Evolutionary conservation across 2,888 invertebrate species (phyloP).

Genomic region (Torymus tubicola): DNA sequence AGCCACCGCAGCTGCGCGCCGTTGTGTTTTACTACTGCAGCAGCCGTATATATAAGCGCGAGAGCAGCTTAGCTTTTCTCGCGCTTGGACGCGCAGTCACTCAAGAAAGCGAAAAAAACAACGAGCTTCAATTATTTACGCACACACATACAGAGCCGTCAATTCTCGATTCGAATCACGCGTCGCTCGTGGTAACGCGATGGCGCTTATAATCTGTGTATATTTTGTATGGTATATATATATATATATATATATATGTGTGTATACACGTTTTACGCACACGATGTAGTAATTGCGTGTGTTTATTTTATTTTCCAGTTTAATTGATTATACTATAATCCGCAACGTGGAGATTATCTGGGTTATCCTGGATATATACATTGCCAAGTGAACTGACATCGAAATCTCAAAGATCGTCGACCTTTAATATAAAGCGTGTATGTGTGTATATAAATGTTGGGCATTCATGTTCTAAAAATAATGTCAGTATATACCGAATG

Average conservation of each 20-base stretch:
- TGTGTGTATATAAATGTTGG: too few relatives aligned
- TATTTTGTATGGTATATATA: too few relatives aligned
- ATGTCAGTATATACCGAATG: too few relatives aligned
- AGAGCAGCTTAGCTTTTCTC: neutral
- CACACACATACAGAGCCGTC: slow-evolving; percentile 34
- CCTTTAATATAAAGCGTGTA: too few relatives aligned
- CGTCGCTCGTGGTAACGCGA: neutral
- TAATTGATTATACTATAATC: slow-evolving; percentile 25
- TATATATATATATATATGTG: neutral
- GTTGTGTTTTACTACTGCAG: neutral
- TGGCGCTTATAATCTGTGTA: too few relatives aligned
- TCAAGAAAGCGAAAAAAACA: slow-evolving; percentile 38
- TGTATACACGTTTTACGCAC: neutral
- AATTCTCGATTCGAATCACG: slow-evolving; percentile 38
- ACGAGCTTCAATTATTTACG: slow-evolving; percentile 49
- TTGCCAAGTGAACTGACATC: neutral
- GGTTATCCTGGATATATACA: neutral
- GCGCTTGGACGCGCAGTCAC: neutral
- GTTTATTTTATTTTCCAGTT: slow-evolving; percentile 15
- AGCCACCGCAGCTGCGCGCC: neutral
- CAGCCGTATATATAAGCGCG: too few relatives aligned
- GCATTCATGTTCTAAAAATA: too few relatives aligned
- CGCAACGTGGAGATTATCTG: neutral
- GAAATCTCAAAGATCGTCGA: neutral
- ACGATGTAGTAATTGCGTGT: neutral